phyloP scores from a whole-genome alignment of 2,113 vertebrate species.

The Thalassoma bifasciatum region DNA sequence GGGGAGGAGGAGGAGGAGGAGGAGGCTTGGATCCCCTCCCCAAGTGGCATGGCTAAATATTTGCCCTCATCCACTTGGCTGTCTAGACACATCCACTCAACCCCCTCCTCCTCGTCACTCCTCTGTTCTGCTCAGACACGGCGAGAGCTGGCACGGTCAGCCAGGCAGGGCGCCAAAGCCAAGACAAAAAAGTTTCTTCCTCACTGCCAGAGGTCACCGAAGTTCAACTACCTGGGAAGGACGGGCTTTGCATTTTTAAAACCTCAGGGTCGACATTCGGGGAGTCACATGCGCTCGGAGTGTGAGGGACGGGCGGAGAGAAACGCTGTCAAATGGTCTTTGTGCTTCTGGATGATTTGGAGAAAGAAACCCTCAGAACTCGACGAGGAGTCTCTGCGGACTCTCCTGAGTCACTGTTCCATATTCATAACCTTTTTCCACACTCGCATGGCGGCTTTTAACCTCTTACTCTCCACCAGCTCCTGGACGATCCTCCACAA shows the following conservation, averaged over 20 bases:
- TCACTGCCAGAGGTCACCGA: conserved; percentile 68
- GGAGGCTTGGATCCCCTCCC: conserved; percentile 65
- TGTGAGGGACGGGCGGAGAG: conserved; percentile 4
- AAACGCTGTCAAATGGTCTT: conserved; percentile 67
- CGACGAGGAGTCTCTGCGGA: conserved; percentile 65
- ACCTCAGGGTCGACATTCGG: conserved; percentile 66
- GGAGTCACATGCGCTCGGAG: conserved; percentile 46
- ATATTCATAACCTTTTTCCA: conserved; percentile 78
- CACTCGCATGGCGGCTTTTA: conserved; percentile 67
- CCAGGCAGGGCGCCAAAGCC: conserved; percentile 69
- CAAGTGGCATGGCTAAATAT: conserved; percentile 82
- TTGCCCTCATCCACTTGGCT: conserved; percentile 79
- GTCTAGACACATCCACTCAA: conserved; percentile 77
- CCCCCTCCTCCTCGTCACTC: conserved; percentile 64
- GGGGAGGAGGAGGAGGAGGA: too few relatives aligned
- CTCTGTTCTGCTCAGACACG: conserved; percentile 59
- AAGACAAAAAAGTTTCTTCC: conserved; percentile 76
- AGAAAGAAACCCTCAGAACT: conserved; percentile 73
- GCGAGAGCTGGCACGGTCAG: conserved; percentile 66
- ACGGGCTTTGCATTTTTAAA: conserved; percentile 74
- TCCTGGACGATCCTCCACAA: too few relatives aligned
- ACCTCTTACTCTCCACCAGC: too few relatives aligned
- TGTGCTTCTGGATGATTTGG: conserved; percentile 69
- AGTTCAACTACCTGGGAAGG: conserved; percentile 80
- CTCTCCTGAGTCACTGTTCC: conserved; percentile 67